Evolutionary conservation across 2,113 vertebrate genomes (phyloP), one percentile per base, ranked within the genome.

Genomic region (Leucopsar rothschildi): DNA sequence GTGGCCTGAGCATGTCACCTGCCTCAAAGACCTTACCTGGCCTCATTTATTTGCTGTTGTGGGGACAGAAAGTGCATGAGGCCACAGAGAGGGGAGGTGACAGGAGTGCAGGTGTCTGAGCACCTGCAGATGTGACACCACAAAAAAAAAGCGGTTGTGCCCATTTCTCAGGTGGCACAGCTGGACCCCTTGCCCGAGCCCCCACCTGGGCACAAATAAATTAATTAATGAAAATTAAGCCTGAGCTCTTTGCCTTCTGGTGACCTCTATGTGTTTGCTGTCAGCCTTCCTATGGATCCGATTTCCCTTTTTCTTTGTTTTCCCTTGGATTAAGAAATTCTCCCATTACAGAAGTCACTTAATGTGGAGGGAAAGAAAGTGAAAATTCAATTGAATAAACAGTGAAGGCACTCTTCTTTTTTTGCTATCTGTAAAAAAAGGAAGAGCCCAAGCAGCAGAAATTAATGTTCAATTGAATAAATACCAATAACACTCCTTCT

Each of bases 331-430:
- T 90, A 93, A 86, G 85, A 88, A 93, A 90, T 66, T 66, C 68
- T 94, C 47, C 85, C 79, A 42, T 95, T 91, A 87, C 79, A 15
- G 23, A 71, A 91, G 49, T 33, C 3, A 1, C 84, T 89, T 89
- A 82, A 72, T 0, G 24, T 63, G 53, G 59, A 86, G 37, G 40
- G 52, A 70, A 92, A 92, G 37, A 63, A 93, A 94, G 79, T 96
- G 95, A 90, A 90, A 96, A 95, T 92, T 81, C 92, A 88, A 93
- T 93, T 88, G 87, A 88, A 86, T 66, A 93, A 92, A 88, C 82
- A 92, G 52, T 1, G 1, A 31, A 31, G 75, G 47, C 59, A 39
- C 27, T 93, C 88, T 27, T 82, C 49, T n/a, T n/a, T 53, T 55
- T 71, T 93, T 92, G 10, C 60, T 86, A 24, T 92, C 75, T 70